These are phyloP conservation scores for Prunella fulvescens DNA, from an alignment of 2,113 vertebrate species.

Conservation along the genomic window DNA sequence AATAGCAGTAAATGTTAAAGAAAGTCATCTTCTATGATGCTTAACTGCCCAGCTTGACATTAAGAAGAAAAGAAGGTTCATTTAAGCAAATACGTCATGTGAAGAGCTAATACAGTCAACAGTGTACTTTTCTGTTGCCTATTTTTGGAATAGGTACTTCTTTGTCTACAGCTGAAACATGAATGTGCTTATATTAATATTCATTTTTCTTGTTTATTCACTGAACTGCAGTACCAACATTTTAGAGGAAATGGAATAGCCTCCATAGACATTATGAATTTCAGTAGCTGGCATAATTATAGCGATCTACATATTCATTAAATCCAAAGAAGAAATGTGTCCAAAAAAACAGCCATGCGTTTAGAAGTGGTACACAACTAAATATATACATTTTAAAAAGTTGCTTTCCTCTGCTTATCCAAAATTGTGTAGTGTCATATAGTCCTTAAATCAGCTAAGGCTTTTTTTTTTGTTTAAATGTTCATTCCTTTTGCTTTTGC, in stretches of 20 bases:
- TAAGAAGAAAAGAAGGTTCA: conserved; percentile 70
- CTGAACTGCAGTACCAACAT: conserved; percentile 76
- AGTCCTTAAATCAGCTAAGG: conserved; percentile 57
- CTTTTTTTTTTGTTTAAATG: conserved; percentile 32
- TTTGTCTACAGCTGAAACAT: conserved; percentile 72
- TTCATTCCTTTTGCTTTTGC: conserved; percentile 75
- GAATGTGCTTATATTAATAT: conserved; percentile 74
- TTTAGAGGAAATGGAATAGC: conserved; percentile 79
- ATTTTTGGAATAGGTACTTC: conserved; percentile 69
- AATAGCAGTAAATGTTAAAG: conserved; percentile 74
- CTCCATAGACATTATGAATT: conserved; percentile 82
- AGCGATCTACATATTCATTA: conserved; percentile 87
- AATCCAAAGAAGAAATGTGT: conserved; percentile 79
- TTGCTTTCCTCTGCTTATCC: conserved; percentile 63
- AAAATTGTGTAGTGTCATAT: conserved; percentile 56
- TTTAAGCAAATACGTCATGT: conserved; percentile 67
- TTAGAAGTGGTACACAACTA: conserved; percentile 74
- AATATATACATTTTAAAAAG: conserved; percentile 72
- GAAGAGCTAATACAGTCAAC: conserved; percentile 61
- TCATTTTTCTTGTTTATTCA: conserved; percentile 80
- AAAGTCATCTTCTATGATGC: conserved; percentile 72
- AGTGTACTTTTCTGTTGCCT: conserved; percentile 47
- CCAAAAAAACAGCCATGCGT: conserved; percentile 82
- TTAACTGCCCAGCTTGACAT: conserved; percentile 72
- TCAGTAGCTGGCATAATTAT: conserved; percentile 85